Base-by-base conservation (phyloP, 2,797 vertebrate genomes). In the Notolabrus celidotus region DNA sequence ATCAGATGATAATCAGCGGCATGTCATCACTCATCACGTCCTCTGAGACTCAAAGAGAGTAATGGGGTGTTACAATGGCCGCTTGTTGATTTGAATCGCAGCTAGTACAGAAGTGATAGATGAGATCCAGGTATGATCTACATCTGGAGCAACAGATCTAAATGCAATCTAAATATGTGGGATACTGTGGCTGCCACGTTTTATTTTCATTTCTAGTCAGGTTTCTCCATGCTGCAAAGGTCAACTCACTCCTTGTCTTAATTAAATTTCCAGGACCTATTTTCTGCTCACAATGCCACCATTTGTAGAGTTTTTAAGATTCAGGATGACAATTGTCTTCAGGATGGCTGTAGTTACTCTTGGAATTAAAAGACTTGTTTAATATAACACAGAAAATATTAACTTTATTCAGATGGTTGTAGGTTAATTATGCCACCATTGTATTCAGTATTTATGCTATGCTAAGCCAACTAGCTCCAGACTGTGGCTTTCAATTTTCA, bases 1-100 rank as follows among this genome's bases (percentile, higher is more conserved):
- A 86, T 86, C 74, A 75, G 65, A 67, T 45, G 60, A 45, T 53
- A 60, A 74, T 81, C 79, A 75, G 52, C 34, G 0, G 34, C 65
- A 43, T 38, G 4, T 34, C 67, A 15, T 66, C 34, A 20, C 53
- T 72, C 42, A 34, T 10, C 23, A 12, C 0, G 22, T 65, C 76
- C 79, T 46, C 70, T 0, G 55, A 71, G 70, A 76, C 29, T 1
- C 0, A n/a, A 39, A 43, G 31, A 15, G 23, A 49, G 54, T 50
- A 31, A 49, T 4, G 14, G 47, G 67, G 49, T 25, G n/a, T 57
- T n/a, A 79, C 16, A 79, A 64, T 49, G 63, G 57, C 68, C 15
- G 6, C 19, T 16, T 33, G 70, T n/a, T 65, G 60, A 70, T 77
- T 57, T 53, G 53, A 59, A 33, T 79, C 75, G 70, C 71, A 62